Percentiles rank a stretch among this genome's conserved stretches.
phyloP scores from a whole-genome alignment of 2,797 vertebrate species.

The Neosilurus mollespiculum region DNA sequence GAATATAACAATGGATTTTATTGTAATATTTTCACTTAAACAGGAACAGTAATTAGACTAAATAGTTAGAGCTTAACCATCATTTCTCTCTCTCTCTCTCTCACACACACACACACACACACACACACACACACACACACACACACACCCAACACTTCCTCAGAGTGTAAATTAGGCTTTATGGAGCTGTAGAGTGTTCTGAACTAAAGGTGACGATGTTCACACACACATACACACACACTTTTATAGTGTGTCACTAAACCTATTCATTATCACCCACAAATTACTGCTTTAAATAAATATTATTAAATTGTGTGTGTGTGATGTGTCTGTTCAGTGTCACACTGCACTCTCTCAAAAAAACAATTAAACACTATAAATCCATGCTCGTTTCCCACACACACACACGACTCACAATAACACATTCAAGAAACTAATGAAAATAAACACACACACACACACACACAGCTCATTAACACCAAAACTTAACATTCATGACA shows the following conservation, averaged over 20 bases:
- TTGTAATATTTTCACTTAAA: background rate
- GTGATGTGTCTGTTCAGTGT: conserved; percentile 5
- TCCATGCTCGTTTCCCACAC: conserved; percentile 66
- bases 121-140: conserved; percentile 43
- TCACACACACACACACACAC: conserved; percentile 65
- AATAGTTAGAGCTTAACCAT: no score
- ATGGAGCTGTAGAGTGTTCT: background rate
- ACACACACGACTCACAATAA: background rate
- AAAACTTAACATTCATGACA: no score
- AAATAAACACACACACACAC: conserved; percentile 4
- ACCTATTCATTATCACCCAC: conserved; percentile 68
- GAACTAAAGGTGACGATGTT: conserved; percentile 23
- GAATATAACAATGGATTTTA: background rate
- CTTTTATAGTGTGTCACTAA: conserved; percentile 68
- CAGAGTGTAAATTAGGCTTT: conserved; percentile 8
- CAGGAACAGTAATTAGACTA: no score
- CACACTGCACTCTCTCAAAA: conserved; percentile 51
- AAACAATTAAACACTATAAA: conserved; percentile 70
- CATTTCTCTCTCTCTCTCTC: no score
- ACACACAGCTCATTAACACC: conserved; percentile 17
- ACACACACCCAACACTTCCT: conserved; percentile 29
- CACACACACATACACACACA: background rate
- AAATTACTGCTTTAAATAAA: conserved; percentile 76
- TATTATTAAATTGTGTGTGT: conserved; percentile 65
- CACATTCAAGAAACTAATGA: background rate